Evolutionary conservation across 2,888 invertebrate species (phyloP).

Genomic region (Ametastegia equiseti): DNA sequence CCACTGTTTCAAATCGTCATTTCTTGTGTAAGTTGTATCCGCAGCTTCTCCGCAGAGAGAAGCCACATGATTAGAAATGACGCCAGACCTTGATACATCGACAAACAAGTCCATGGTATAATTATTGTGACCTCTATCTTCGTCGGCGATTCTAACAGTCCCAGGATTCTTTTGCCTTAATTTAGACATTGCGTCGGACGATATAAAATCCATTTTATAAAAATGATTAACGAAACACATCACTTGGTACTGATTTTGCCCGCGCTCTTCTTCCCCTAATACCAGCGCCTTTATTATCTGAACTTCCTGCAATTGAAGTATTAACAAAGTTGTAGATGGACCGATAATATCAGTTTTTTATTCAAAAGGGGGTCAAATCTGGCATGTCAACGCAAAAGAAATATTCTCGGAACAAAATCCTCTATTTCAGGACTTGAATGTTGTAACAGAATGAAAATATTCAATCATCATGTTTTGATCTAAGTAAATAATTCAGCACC

Average conservation of each 20-base stretch:
- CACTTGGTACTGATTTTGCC: conserved; percentile 92
- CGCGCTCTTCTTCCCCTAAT: conserved; percentile 94
- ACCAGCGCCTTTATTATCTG: conserved; percentile 93
- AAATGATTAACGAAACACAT: conserved; percentile 95
- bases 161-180: conserved; percentile 93
- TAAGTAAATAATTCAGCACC: no score
- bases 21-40: conserved; percentile 86
- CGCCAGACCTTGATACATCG: conserved; percentile 82
- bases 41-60: conserved; percentile 88
- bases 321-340: neutral
- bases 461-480: no score
- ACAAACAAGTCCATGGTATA: conserved; percentile 91
- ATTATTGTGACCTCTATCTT: conserved; percentile 90
- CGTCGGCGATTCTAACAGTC: conserved; percentile 92
- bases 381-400: no score
- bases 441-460: no score
- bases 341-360: no score
- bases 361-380: no score
- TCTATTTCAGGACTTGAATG: no score
- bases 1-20: conserved; percentile 89
- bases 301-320: conserved; percentile 84
- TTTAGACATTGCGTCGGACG: conserved; percentile 98
- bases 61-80: conserved; percentile 86
- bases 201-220: conserved; percentile 95
- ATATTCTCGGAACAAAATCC: no score